Conservation (phyloP, 2,113 vertebrate genomes). For the Campylomormyrus numenius region DNA sequence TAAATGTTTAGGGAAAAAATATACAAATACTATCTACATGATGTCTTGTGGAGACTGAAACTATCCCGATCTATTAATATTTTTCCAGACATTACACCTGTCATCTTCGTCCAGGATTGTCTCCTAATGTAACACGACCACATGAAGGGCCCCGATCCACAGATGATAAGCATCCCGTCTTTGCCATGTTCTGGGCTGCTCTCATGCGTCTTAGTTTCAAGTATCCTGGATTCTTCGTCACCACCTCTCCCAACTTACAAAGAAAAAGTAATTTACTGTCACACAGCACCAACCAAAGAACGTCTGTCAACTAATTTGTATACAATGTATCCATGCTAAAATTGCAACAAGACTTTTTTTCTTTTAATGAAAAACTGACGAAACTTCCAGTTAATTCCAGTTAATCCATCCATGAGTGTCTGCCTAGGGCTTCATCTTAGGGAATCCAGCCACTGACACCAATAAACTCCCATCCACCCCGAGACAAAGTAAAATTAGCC, state of each 20-base stretch:
- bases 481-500: not conserved
- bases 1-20: not conserved
- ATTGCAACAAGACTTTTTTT: not conserved
- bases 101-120: not conserved
- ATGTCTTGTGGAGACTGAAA: not conserved
- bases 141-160: not conserved
- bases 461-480: not conserved
- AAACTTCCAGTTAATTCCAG: not conserved
- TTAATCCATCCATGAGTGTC: not conserved
- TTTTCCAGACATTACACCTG: not conserved
- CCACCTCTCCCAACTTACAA: conserved; percentile 69
- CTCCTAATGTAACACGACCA: not conserved
- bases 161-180: conserved; percentile 66
- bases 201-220: conserved; percentile 84
- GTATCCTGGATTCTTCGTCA: conserved; percentile 85
- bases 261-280: not conserved
- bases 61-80: not conserved
- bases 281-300: not conserved
- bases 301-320: not conserved
- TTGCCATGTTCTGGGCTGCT: conserved; percentile 86
- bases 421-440: not conserved
- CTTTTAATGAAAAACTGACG: not conserved
- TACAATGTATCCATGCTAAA: not conserved
- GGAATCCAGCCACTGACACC: not conserved
- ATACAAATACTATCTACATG: too few species aligned